Percentiles rank a stretch among this genome's conserved stretches.
These are phyloP conservation scores for Tuberolachnus salignus DNA, from an alignment of 2,888 invertebrate species.

Conservation along the genomic window DNA sequence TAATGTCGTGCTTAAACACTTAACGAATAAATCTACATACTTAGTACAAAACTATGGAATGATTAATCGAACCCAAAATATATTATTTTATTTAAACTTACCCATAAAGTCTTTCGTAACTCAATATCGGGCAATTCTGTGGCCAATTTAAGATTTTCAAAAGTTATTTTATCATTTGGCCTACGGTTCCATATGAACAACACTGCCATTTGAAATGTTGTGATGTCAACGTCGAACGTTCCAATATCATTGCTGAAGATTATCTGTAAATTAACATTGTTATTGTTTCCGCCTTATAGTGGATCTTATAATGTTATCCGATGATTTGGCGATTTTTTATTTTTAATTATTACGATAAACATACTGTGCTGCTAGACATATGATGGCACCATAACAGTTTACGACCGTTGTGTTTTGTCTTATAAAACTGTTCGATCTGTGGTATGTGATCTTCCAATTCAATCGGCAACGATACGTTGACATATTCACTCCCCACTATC, in stretches of 20 bases:
- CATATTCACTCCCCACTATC: slow-evolving; percentile 93
- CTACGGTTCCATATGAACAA: slow-evolving; percentile 98
- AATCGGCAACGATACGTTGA: slow-evolving; percentile 93
- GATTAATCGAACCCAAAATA: too few relatives aligned
- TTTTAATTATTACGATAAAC: slow-evolving; percentile 59
- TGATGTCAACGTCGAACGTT: slow-evolving; percentile 96
- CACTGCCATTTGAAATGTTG: slow-evolving; percentile 99
- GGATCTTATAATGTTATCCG: too few relatives aligned
- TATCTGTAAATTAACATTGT: too few relatives aligned
- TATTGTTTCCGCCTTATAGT: too few relatives aligned
- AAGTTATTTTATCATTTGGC: slow-evolving; percentile 89
- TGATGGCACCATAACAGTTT: slow-evolving; percentile 99
- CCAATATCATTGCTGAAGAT: slow-evolving; percentile 92
- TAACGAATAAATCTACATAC: too few relatives aligned
- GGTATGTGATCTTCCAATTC: slow-evolving; percentile 99
- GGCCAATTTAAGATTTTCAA: slow-evolving; percentile 93
- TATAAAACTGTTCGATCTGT: slow-evolving; percentile 98
- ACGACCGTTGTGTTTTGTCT: slow-evolving; percentile 94
- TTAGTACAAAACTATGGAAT: too few relatives aligned
- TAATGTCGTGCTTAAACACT: too few relatives aligned
- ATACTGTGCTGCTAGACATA: slow-evolving; percentile 95
- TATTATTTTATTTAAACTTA: slow-evolving; percentile 60
- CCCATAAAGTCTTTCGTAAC: slow-evolving; percentile 88
- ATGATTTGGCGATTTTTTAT: too few relatives aligned
- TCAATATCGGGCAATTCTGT: slow-evolving; percentile 97